Conservation (phyloP, 2,888 invertebrate species). For the Pachydiplax longipennis region DNA sequence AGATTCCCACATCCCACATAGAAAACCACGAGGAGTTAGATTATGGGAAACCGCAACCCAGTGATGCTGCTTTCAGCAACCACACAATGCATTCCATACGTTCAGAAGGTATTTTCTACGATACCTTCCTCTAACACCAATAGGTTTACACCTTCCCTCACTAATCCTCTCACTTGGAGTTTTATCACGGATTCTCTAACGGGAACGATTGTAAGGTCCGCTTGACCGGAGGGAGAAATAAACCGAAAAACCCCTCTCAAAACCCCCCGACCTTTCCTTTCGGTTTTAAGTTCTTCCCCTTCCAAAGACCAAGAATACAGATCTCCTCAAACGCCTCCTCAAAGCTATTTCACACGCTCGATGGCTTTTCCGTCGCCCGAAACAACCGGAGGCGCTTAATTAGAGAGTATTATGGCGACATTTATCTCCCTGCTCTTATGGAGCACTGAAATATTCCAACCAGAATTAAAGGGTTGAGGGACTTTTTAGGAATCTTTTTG, state of each 20-base stretch:
- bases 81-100: neutral
- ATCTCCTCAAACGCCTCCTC: conserved; percentile 16
- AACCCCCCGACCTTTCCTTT: neutral
- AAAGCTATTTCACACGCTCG: conserved; percentile 41
- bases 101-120: no score
- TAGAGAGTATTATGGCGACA: conserved; percentile 39
- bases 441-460: conserved; percentile 27
- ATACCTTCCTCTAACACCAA: neutral
- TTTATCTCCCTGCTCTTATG: conserved; percentile 38
- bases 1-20: no score
- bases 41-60: neutral
- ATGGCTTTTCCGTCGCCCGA: conserved; percentile 14
- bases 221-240: neutral
- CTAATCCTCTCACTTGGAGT: neutral
- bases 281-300: neutral
- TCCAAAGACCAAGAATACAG: neutral
- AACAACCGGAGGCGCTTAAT: conserved; percentile 41
- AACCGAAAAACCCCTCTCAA: neutral
- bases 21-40: no score
- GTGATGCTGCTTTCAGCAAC: no score
- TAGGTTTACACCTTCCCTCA: neutral
- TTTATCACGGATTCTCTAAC: neutral
- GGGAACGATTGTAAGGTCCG: neutral
- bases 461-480: conserved; percentile 1
- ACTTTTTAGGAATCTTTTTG: neutral